Base-by-base conservation (phyloP, 2,113 vertebrate species). In the Circaetus gallicus region DNA sequence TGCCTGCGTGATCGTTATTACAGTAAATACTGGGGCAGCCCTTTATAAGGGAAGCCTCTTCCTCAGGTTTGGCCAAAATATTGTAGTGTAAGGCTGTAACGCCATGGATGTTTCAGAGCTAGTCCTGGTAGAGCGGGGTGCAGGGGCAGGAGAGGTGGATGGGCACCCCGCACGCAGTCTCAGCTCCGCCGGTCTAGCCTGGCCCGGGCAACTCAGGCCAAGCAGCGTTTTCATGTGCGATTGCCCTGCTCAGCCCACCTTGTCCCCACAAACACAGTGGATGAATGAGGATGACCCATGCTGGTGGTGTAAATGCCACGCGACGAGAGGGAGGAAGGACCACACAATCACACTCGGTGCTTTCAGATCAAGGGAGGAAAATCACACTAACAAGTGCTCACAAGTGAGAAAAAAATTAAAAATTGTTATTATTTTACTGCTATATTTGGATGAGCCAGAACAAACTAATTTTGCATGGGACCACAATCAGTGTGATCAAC, bases 101-200 rank as follows among this genome's bases (percentile, higher is more conserved):
- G 22, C 28, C 0, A 0, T 1, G 9, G 31, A 13, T 0, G 0
- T n/a, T 70, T 56, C 73, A 53, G 76, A 72, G 43, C 31, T 36
- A 15, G 26, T 6, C 6, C 36, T 56, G 61, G 42, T 21, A 6
- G 1, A 21, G 3, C 0, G 9, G 52, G 28, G 20, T 40, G 29
- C 16, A 15, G 19, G 13, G 11, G 7, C 6, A 84, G 10, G 42
- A 77, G 72, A 80, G 53, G 5, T 11, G 13, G 72, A 10, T 24
- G 17, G 62, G 19, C 10, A 83, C 15, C 3, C 22, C 28, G 58
- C 24, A 38, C 1, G 1, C 18, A 36, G 6, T 40, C 14, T 18
- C 49, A 17, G 19, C 19, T 34, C 25, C 0, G 1, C 21, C 0
- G 1, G 16, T 5, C 34, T 14, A 13, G 24, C 12, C 38, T 31